Percentiles rank a stretch among this genome's conserved stretches.
Evolutionary conservation across 2,797 vertebrate genomes (phyloP).

Genomic region (Pangasius macronema): DNA sequence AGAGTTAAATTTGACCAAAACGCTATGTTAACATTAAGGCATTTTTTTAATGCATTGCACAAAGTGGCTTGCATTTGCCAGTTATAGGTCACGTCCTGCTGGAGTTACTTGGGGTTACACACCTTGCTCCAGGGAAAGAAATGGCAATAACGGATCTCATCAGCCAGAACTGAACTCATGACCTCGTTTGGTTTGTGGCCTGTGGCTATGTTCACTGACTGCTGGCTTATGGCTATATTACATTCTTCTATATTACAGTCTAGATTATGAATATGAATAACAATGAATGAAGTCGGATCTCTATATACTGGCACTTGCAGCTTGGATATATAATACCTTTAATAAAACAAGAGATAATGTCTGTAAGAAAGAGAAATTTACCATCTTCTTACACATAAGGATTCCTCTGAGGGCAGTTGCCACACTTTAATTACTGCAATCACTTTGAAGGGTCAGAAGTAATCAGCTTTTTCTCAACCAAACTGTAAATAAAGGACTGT

Average conservation of each 20-base stretch:
- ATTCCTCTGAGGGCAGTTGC: slow-evolving; percentile 10
- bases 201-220: slow-evolving; percentile 5
- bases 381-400: slow-evolving; percentile 15
- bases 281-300: slow-evolving; percentile 1
- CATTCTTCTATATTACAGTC: slow-evolving; percentile 2
- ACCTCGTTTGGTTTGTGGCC: slow-evolving; percentile 13
- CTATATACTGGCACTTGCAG: not conserved
- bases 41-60: slow-evolving; percentile 15
- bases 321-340: not conserved
- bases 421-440: slow-evolving; percentile 33
- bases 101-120: slow-evolving; percentile 17
- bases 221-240: slow-evolving; percentile 10
- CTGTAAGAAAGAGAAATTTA: not conserved
- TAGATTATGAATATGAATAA: slow-evolving; percentile 20
- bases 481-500: slow-evolving; percentile 64
- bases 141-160: slow-evolving; percentile 22
- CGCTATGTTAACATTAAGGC: not conserved
- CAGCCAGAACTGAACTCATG: slow-evolving; percentile 26
- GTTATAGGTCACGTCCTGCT: slow-evolving; percentile 1
- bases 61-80: slow-evolving; percentile 25
- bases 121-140: not conserved
- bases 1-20: not conserved
- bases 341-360: not conserved
- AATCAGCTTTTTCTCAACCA: slow-evolving; percentile 7
- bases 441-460: slow-evolving; percentile 18